Evolutionary conservation across 2,888 invertebrate species (phyloP).

Genomic region (Xylota sylvarum): DNA sequence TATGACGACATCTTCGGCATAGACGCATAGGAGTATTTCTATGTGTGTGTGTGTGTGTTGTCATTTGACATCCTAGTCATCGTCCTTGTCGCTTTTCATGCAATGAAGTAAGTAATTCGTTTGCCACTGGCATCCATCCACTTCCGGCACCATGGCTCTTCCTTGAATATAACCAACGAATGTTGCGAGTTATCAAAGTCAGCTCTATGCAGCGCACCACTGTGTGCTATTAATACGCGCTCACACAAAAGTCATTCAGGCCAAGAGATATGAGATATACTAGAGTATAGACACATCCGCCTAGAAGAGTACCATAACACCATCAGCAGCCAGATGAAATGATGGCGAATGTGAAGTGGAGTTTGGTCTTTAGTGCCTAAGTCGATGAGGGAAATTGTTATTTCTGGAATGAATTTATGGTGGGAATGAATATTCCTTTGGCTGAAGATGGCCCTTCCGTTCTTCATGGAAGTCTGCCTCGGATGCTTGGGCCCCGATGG

Average conservation of each 20-base stretch:
- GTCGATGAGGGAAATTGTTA: constrained; percentile 52
- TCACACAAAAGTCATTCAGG: constrained; percentile 52
- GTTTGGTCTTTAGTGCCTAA: constrained; percentile 37
- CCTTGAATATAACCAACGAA: constrained; percentile 10
- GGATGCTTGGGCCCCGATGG: constrained; percentile 24
- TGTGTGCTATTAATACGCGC: constrained; percentile 34
- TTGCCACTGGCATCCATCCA: constrained; percentile 57
- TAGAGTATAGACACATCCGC: not conserved
- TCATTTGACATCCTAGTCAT: constrained; percentile 32
- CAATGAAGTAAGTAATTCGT: constrained; percentile 60
- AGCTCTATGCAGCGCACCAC: constrained; percentile 36
- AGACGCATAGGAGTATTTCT: not conserved
- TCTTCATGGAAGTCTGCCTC: not conserved
- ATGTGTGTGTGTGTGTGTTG: constrained; percentile 13
- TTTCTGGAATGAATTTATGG: constrained; percentile 44
- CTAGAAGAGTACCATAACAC: constrained; percentile 9
- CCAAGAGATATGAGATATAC: constrained; percentile 29
- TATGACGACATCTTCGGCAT: constrained; percentile 39
- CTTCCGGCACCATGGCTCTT: constrained; percentile 46
- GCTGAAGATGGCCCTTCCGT: not conserved
- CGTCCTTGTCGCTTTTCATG: constrained; percentile 50
- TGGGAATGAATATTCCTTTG: not conserved
- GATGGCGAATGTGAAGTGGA: constrained; percentile 23
- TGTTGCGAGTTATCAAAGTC: constrained; percentile 40
- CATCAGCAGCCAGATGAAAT: constrained; percentile 15